These are phyloP conservation scores for Tamias sibiricus DNA, from an alignment of 2,113 vertebrate species.

Conservation along the genomic window DNA sequence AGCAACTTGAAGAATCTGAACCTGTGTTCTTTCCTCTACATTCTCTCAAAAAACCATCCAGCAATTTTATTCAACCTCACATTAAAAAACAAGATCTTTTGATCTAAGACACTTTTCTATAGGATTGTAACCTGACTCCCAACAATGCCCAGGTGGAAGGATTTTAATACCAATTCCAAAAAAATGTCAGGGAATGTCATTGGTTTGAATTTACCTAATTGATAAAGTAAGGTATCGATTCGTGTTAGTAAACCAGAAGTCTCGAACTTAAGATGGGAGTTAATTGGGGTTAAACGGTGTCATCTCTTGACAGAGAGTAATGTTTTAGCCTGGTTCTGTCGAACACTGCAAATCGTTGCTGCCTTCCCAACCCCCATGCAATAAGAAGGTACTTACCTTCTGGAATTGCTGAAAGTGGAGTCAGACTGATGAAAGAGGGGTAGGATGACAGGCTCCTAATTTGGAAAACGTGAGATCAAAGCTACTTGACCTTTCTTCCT, in stretches of 20 bases:
- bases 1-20: background rate
- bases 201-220: constrained; percentile 58
- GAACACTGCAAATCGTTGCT: background rate
- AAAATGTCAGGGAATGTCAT: background rate
- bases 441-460: background rate
- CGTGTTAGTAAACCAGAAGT: constrained; percentile 51
- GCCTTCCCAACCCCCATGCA: background rate
- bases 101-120: background rate
- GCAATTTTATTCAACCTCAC: background rate
- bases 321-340: background rate
- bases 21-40: background rate
- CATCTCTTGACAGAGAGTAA: background rate
- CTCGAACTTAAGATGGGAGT: constrained; percentile 31
- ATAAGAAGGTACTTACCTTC: background rate
- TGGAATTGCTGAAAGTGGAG: background rate
- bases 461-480: background rate
- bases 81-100: background rate
- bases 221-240: constrained; percentile 66
- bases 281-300: constrained; percentile 64
- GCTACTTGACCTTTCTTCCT: background rate
- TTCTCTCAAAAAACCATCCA: background rate
- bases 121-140: background rate
- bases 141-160: background rate
- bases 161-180: constrained; percentile 32
- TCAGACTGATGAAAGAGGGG: background rate